Percentiles rank a stretch among this genome's conserved stretches.
These are phyloP conservation scores for Galeruca laticollis DNA, from an alignment of 2,888 invertebrate species.

Conservation along the genomic window DNA sequence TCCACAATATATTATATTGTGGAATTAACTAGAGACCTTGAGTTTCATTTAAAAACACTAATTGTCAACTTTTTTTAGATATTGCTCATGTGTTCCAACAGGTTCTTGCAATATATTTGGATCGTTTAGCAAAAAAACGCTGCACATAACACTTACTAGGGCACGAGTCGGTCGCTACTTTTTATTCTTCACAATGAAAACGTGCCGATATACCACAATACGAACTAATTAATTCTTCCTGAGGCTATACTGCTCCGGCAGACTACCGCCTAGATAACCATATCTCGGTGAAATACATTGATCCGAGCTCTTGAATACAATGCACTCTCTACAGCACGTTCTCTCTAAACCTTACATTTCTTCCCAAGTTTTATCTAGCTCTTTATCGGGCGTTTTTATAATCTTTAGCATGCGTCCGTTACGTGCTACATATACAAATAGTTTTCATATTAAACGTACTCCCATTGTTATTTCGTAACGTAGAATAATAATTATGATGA, in stretches of 20 bases:
- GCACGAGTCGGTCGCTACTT: conserved; percentile 13
- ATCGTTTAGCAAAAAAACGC: not conserved
- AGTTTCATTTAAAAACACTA: too few relatives aligned
- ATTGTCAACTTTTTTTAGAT: too few relatives aligned
- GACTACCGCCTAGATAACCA: conserved; percentile 29
- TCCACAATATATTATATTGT: too few relatives aligned
- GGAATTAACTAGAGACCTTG: too few relatives aligned
- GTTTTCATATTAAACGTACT: not conserved
- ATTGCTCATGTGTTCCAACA: too few relatives aligned
- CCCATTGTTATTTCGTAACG: conserved; percentile 1
- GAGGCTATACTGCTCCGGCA: conserved; percentile 22
- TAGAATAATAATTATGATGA: too few relatives aligned
- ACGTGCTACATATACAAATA: conserved; percentile 9
- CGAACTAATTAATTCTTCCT: conserved; percentile 32
- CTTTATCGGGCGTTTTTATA: conserved; percentile 12
- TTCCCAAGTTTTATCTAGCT: conserved; percentile 10
- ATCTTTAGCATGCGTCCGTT: conserved; percentile 13
- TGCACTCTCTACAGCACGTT: conserved; percentile 27
- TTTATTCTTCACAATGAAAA: conserved; percentile 19
- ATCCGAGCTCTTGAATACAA: conserved; percentile 28
- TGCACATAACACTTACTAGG: conserved; percentile 8
- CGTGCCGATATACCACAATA: conserved; percentile 22
- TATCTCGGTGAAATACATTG: conserved; percentile 15
- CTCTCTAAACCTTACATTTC: conserved; percentile 23
- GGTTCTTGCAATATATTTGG: not conserved